Evolutionary conservation across 2,113 vertebrate species (phyloP), one percentile per base, ranked within the genome.

Genomic region (Tor tambroides): DNA sequence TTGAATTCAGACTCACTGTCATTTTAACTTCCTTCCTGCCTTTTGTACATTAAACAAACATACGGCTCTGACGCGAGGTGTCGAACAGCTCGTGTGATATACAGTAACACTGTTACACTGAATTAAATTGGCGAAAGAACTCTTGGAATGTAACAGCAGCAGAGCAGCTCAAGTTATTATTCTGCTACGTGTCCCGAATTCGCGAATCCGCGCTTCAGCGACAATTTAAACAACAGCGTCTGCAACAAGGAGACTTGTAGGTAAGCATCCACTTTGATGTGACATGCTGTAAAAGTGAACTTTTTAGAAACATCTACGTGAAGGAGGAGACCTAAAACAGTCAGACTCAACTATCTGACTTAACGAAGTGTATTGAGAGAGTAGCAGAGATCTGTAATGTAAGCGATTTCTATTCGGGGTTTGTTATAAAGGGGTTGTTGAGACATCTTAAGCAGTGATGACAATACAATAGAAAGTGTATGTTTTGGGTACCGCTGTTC

Each of bases 1-100:
- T 89, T 90, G 72, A 85, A 61, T 89, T 88, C 84, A 89, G 82
- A 43, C 75, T 84, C 85, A 75, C 90, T 90, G 84, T 88, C 89
- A 88, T 88, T 83, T 84, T 61, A 43, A 91, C 91, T 91, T 91
- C 90, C 92, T 92, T 92, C 92, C 92, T 92, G 92, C 85, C 87
- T 91, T 91, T 88, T 88, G 89, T 88, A 85, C 88, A 85, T 87
- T 88, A 90, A 89, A 88, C 89, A 91, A 91, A 87, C 87, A 86
- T 54, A 88, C 84, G 79, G 72, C 71, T 72, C 86, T 26, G 54
- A 56, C 54, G 49, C 87, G 80, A 89, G n/a, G 30, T 79, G 83
- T 56, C 54, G 69, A 88, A 63, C 71, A 81, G 79, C 87, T 56
- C 77, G 6, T 14, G 30, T 32, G 69, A 74, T 56, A 38, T 23